phyloP scores from a whole-genome alignment of 92 coral and sea anemone genomes.

The Palythoa grandis region DNA sequence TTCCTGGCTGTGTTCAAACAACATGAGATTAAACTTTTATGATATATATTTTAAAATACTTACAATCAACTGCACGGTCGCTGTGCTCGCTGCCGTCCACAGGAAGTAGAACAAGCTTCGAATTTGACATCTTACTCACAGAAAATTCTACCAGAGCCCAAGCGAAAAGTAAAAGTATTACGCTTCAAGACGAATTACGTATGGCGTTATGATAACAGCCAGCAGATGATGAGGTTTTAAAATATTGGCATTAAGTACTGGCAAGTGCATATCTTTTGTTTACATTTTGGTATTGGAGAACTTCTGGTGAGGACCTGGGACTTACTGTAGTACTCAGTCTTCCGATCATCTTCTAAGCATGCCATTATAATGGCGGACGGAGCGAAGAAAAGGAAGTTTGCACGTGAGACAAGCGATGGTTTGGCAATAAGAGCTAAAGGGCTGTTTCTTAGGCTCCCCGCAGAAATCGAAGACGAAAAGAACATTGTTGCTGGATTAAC shows the following conservation, averaged over 20 bases:
- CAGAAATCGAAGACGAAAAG: conserved; percentile 6
- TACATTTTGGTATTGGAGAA: not conserved
- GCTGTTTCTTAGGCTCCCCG: conserved; percentile 19
- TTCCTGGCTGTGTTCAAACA: too few relatives aligned
- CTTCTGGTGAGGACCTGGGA: conserved; percentile 11
- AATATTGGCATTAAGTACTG: not conserved
- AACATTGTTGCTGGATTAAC: not conserved
- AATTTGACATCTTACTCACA: conserved; percentile 5
- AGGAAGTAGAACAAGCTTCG: conserved; percentile 23
- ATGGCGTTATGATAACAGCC: not conserved
- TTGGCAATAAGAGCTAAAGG: conserved; percentile 39
- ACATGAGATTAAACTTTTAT: too few relatives aligned
- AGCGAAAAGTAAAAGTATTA: not conserved
- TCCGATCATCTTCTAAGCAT: not conserved
- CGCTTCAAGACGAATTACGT: not conserved
- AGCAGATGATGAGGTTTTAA: not conserved
- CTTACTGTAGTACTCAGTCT: conserved; percentile 21
- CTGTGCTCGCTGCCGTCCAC: conserved; percentile 46
- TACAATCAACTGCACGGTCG: conserved; percentile 28
- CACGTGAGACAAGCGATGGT: conserved; percentile 21
- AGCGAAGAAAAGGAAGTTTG: conserved; percentile 20
- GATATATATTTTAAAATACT: not conserved
- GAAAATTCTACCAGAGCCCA: not conserved
- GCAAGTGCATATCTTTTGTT: not conserved
- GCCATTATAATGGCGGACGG: conserved; percentile 33